Conservation (phyloP, 1,140 invertebrate species). For the Euschistus heros region DNA sequence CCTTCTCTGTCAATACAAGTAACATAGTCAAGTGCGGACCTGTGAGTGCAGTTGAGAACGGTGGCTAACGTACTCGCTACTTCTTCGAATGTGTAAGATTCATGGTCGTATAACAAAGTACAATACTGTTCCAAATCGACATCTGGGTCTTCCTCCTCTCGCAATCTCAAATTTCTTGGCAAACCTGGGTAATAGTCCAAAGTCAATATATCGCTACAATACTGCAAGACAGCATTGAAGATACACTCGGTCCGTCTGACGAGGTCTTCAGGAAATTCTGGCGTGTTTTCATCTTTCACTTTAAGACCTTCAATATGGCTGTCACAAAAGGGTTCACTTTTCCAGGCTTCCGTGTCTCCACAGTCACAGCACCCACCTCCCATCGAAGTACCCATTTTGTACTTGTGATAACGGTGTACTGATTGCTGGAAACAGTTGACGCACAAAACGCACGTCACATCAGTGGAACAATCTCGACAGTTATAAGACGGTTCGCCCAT, state of each 20-base stretch:
- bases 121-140: conserved; percentile 58
- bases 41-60: conserved; percentile 74
- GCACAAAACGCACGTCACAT: conserved; percentile 94
- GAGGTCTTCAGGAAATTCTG: conserved; percentile 52
- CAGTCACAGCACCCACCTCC: conserved; percentile 97
- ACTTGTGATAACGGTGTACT: conserved; percentile 73
- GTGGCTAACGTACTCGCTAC: conserved; percentile 78
- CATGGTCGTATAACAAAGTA: conserved; percentile 92
- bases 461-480: conserved; percentile 92
- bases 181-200: conserved; percentile 54
- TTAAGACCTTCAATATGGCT: conserved; percentile 47
- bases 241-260: conserved; percentile 54
- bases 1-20: conserved; percentile 91
- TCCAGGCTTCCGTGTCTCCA: conserved; percentile 90
- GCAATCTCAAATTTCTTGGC: conserved; percentile 33
- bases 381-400: conserved; percentile 85
- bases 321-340: conserved; percentile 72
- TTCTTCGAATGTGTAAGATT: conserved; percentile 93
- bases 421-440: conserved; percentile 94
- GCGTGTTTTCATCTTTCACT: conserved; percentile 37
- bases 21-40: conserved; percentile 82
- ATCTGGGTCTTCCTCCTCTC: conserved; percentile 43
- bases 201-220: conserved; percentile 69
- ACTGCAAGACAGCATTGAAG: conserved; percentile 66
- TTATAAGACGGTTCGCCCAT: conserved; percentile 94